Percentiles rank a stretch among this genome's conserved stretches.
phyloP scores from a whole-genome alignment of 2,888 invertebrate genomes.

The Sinohyriopsis cumingii region DNA sequence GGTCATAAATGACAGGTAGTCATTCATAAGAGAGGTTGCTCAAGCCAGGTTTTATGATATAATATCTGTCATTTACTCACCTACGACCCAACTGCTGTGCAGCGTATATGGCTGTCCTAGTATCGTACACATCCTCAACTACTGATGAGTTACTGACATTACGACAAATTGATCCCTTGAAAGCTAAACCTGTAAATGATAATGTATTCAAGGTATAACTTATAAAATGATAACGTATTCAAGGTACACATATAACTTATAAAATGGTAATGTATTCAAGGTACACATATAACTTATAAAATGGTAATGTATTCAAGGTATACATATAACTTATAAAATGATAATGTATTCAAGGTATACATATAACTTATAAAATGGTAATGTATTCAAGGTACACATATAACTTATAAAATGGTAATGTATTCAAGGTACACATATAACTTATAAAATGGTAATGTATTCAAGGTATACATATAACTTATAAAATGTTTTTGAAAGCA shows the following conservation, averaged over 20 bases:
- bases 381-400: not conserved
- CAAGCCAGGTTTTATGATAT: not conserved
- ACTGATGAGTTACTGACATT: slow-evolving; percentile 38
- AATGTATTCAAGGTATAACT: not conserved
- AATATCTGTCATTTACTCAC: not conserved
- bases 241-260: no score
- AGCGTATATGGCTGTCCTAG: slow-evolving; percentile 27
- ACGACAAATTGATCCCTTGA: slow-evolving; percentile 33
- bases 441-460: not conserved
- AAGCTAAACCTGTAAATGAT: slow-evolving; percentile 15
- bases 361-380: not conserved
- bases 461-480: no score
- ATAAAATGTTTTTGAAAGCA: no score
- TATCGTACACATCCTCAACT: slow-evolving; percentile 33
- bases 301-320: not conserved
- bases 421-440: no score
- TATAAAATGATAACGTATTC: not conserved
- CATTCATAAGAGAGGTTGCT: no score
- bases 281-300: not conserved
- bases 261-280: not conserved
- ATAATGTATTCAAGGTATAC: not conserved
- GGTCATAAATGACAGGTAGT: no score
- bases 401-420: not conserved
- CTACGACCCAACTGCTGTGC: slow-evolving; percentile 28
- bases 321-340: not conserved